phyloP scores from a whole-genome alignment of 2,797 vertebrate species.

The Melanotaenia parkinsoni region DNA sequence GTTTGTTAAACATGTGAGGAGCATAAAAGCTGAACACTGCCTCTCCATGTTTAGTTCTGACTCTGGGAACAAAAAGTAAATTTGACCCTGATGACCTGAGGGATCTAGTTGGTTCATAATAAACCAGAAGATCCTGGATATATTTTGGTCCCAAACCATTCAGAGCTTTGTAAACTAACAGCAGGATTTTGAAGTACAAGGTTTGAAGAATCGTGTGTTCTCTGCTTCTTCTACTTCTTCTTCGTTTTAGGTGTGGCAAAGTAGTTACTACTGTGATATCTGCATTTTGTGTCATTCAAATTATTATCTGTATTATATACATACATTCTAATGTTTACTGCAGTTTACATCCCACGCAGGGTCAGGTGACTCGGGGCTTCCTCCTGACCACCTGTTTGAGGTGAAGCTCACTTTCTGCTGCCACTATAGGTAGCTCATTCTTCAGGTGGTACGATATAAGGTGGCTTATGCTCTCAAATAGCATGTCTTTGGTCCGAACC shows the following conservation, averaged over 20 bases:
- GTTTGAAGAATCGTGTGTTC: background rate
- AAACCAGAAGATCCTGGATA: no score
- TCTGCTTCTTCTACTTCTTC: background rate
- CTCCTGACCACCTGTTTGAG: slow-evolving; percentile 91
- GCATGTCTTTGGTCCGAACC: slow-evolving; percentile 97
- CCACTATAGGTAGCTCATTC: slow-evolving; percentile 94
- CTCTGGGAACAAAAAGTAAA: no score
- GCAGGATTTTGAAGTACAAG: no score
- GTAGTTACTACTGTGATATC: background rate
- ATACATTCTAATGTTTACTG: no score
- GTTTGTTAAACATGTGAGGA: no score
- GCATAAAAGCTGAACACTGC: no score
- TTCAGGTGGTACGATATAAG: slow-evolving; percentile 94
- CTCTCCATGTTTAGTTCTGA: no score
- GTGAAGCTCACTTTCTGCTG: slow-evolving; percentile 94
- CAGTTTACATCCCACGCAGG: slow-evolving; percentile 47
- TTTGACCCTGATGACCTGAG: no score
- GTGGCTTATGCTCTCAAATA: slow-evolving; percentile 98
- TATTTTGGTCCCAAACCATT: no score
- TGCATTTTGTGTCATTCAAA: background rate
- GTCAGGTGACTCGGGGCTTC: slow-evolving; percentile 80
- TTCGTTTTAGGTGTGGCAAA: background rate
- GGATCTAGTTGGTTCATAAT: no score
- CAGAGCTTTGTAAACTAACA: no score
- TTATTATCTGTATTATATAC: background rate